These are phyloP conservation scores for Channa maculata DNA, from an alignment of 2,113 vertebrate species.

Conservation along the genomic window DNA sequence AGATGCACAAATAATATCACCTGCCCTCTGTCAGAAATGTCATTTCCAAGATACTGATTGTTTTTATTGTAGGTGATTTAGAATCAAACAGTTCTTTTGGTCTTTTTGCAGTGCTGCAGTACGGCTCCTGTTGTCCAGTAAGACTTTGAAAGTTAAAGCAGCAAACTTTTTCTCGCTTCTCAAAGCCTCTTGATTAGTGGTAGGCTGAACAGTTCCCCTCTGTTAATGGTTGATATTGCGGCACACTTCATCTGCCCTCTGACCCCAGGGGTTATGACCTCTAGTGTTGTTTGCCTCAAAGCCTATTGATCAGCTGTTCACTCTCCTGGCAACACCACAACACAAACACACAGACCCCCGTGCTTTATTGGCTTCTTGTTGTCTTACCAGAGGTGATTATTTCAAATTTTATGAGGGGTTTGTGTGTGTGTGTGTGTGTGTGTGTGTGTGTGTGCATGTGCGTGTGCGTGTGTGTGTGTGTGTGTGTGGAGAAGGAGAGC, in stretches of 20 bases:
- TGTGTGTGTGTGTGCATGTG: background rate
- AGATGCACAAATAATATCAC: background rate
- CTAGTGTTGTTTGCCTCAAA: background rate
- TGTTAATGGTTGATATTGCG: conserved; percentile 10
- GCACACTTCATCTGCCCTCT: conserved; percentile 61
- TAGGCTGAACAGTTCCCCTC: conserved; percentile 9
- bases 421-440: background rate
- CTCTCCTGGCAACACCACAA: background rate
- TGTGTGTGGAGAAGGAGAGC: background rate
- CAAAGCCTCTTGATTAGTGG: too few species aligned
- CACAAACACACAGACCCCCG: background rate
- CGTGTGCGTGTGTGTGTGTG: background rate
- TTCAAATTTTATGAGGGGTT: background rate
- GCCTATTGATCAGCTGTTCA: conserved; percentile 58
- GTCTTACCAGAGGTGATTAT: background rate
- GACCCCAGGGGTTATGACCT: conserved; percentile 44
- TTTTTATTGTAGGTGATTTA: conserved; percentile 1
- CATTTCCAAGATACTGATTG: background rate
- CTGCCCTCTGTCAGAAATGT: background rate
- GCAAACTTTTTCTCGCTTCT: too few species aligned
- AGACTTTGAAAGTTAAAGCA: too few species aligned
- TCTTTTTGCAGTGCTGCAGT: too few species aligned
- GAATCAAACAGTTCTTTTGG: too few species aligned
- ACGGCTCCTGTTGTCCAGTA: too few species aligned
- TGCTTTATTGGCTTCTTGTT: background rate